Percentiles rank a stretch among this genome's conserved stretches.
These are phyloP conservation scores for Eupithecia dodoneata DNA, from an alignment of 2,888 invertebrate genomes.

Conservation along the genomic window DNA sequence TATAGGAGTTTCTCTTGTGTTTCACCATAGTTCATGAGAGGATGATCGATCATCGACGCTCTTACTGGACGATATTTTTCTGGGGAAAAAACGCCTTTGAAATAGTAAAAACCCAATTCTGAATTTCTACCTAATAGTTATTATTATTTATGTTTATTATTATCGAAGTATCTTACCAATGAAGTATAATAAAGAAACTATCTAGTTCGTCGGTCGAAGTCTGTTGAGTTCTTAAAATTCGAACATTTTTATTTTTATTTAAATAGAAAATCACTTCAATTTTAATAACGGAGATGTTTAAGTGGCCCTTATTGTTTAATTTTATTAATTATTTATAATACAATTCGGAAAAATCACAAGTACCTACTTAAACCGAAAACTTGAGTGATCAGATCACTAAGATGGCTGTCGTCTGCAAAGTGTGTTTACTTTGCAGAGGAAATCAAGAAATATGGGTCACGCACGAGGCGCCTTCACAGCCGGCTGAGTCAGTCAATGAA, in stretches of 20 bases:
- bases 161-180: too few relatives aligned
- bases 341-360: background rate
- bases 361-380: background rate
- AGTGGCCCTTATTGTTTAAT: background rate
- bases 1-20: background rate
- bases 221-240: too few relatives aligned
- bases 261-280: too few relatives aligned
- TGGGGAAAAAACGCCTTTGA: background rate
- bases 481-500: constrained; percentile 3
- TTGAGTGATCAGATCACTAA: background rate
- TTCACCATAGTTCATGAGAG: background rate
- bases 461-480: background rate
- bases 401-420: background rate
- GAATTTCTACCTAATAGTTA: too few relatives aligned
- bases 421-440: background rate
- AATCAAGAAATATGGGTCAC: background rate
- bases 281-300: background rate
- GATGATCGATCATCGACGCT: background rate
- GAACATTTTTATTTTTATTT: too few relatives aligned
- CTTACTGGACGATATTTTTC: background rate
- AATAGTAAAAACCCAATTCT: too few relatives aligned
- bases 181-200: too few relatives aligned
- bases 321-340: background rate
- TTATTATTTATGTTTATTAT: too few relatives aligned
- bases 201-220: too few relatives aligned